Evolutionary conservation across 64 coral and sea anemone genomes (phyloP).

Genomic region (Actinia equina): DNA sequence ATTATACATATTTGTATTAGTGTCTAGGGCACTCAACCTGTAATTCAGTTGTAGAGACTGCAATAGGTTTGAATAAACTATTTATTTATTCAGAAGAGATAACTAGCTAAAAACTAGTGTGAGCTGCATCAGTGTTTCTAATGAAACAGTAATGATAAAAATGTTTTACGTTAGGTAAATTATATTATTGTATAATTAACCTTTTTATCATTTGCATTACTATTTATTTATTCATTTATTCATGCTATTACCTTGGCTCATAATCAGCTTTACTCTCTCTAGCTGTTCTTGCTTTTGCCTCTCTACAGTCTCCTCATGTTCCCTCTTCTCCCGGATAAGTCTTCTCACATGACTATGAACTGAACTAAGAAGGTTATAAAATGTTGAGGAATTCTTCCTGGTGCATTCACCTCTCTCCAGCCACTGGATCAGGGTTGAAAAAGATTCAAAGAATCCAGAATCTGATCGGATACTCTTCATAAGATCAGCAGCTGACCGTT

Average conservation of each 20-base stretch:
- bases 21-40: too few relatives aligned
- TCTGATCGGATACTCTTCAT: conserved; percentile 66
- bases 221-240: too few relatives aligned
- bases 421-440: conserved; percentile 62
- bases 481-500: conserved; percentile 45
- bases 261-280: conserved; percentile 54
- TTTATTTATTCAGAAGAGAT: too few relatives aligned
- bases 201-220: too few relatives aligned
- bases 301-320: conserved; percentile 78
- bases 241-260: conserved; percentile 51
- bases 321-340: conserved; percentile 61
- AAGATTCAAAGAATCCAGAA: conserved; percentile 40
- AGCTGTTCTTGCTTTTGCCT: conserved; percentile 58
- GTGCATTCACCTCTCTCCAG: conserved; percentile 81
- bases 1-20: too few relatives aligned
- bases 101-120: too few relatives aligned
- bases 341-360: conserved; percentile 66
- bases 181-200: too few relatives aligned
- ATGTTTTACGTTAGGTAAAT: too few relatives aligned
- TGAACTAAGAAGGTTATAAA: conserved; percentile 61
- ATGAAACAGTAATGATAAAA: too few relatives aligned
- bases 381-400: conserved; percentile 56
- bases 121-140: too few relatives aligned
- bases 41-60: too few relatives aligned
- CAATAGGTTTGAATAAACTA: too few relatives aligned